Conservation (phyloP, 2,113 vertebrate genomes). For the Rhinoderma darwinii region DNA sequence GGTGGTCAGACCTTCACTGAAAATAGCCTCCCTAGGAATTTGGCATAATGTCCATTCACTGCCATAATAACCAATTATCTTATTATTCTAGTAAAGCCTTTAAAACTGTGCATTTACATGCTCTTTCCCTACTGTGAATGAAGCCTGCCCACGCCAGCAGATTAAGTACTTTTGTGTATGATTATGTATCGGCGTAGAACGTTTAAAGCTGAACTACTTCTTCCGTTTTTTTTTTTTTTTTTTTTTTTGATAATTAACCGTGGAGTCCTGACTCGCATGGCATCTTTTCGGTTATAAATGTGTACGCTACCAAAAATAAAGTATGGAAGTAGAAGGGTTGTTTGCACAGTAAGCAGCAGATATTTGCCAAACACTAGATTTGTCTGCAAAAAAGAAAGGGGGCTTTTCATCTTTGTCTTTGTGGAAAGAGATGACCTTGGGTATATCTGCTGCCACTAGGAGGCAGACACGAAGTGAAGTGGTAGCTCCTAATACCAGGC, state of each 20-base stretch:
- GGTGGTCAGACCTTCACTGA: constrained; percentile 1
- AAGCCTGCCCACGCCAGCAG: constrained; percentile 41
- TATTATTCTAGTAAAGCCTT: constrained; percentile 45
- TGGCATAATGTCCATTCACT: constrained; percentile 38
- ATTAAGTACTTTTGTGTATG: constrained; percentile 41
- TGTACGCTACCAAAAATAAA: neutral
- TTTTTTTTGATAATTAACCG: neutral
- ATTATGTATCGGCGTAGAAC: neutral
- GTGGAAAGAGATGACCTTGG: no score
- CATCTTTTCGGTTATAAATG: neutral
- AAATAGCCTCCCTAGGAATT: constrained; percentile 17
- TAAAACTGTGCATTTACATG: constrained; percentile 6
- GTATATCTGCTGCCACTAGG: no score
- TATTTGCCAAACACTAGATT: no score
- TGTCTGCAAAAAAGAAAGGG: no score
- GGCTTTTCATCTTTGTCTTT: no score
- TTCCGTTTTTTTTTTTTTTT: no score
- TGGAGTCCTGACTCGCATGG: neutral
- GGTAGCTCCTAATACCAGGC: no score
- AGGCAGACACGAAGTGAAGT: no score
- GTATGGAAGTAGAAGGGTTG: neutral
- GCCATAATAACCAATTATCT: constrained; percentile 46
- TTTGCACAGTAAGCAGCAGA: neutral
- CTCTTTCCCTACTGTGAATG: neutral
- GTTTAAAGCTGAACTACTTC: neutral